phyloP scores from a whole-genome alignment of 2,888 invertebrate genomes.

The Sericinus montela region DNA sequence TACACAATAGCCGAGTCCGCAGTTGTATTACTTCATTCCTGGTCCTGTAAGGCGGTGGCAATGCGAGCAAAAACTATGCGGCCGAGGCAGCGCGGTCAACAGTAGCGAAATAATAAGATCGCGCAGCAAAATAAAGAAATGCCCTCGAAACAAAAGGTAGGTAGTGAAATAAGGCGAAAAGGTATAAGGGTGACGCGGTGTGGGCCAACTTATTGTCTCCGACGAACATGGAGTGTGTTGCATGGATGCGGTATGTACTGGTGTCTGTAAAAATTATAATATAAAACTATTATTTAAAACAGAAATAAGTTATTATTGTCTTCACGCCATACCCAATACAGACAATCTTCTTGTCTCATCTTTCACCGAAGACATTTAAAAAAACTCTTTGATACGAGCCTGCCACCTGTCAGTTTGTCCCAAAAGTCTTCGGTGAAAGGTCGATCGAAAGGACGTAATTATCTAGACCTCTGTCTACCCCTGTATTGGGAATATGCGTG shows the following conservation, averaged over 20 bases:
- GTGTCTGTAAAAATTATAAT: too few relatives aligned
- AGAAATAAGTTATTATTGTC: too few relatives aligned
- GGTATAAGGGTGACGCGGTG: slow-evolving; percentile 74
- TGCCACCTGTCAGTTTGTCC: too few relatives aligned
- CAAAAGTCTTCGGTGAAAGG: too few relatives aligned
- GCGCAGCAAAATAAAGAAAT: slow-evolving; percentile 77
- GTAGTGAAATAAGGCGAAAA: slow-evolving; percentile 76
- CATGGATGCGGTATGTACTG: slow-evolving; percentile 46
- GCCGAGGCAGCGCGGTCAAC: slow-evolving; percentile 67
- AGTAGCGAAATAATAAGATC: slow-evolving; percentile 79
- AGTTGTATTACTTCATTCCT: slow-evolving; percentile 76
- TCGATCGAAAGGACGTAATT: too few relatives aligned
- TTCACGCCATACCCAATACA: too few relatives aligned
- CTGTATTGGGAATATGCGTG: too few relatives aligned
- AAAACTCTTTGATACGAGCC: too few relatives aligned
- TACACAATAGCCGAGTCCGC: slow-evolving; percentile 74
- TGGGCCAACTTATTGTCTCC: slow-evolving; percentile 69
- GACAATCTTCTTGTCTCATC: too few relatives aligned
- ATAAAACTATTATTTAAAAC: too few relatives aligned
- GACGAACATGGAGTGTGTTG: slow-evolving; percentile 22
- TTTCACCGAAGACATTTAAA: too few relatives aligned
- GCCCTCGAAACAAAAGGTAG: slow-evolving; percentile 73
- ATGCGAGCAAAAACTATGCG: slow-evolving; percentile 65
- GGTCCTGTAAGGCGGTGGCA: slow-evolving; percentile 40
- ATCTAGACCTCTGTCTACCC: too few relatives aligned